phyloP scores from a whole-genome alignment of 2,797 vertebrate genomes.

The Odontamblyopus lacepedii region DNA sequence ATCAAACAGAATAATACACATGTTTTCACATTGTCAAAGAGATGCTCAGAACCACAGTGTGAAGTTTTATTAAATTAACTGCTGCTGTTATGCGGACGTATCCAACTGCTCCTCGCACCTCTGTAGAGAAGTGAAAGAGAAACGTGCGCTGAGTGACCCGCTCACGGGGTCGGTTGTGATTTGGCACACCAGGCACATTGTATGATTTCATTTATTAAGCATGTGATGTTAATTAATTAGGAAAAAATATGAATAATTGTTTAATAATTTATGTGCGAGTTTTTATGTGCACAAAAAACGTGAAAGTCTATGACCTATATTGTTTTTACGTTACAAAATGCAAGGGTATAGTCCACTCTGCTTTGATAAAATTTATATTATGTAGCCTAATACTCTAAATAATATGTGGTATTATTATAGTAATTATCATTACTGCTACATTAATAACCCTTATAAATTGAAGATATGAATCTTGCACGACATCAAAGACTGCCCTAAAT shows the following conservation, averaged over 20 bases:
- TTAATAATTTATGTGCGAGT: background rate
- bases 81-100: background rate
- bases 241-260: background rate
- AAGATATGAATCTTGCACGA: too few species aligned
- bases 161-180: background rate
- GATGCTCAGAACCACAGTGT: conserved; percentile 5
- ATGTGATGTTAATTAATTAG: too few species aligned
- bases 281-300: background rate
- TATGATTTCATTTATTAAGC: background rate
- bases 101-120: background rate
- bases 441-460: too few species aligned
- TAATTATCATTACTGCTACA: too few species aligned
- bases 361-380: too few species aligned
- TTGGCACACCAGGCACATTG: too few species aligned
- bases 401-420: too few species aligned
- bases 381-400: too few species aligned
- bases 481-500: too few species aligned
- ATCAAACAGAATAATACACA: conserved; percentile 55
- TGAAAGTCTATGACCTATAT: background rate
- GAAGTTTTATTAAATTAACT: too few species aligned
- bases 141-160: background rate
- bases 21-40: conserved; percentile 19
- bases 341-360: too few species aligned
- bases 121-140: background rate
- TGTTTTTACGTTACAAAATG: background rate